Evolutionary conservation across 2,113 vertebrate species (phyloP).

Genomic region (Colossoma macropomum): DNA sequence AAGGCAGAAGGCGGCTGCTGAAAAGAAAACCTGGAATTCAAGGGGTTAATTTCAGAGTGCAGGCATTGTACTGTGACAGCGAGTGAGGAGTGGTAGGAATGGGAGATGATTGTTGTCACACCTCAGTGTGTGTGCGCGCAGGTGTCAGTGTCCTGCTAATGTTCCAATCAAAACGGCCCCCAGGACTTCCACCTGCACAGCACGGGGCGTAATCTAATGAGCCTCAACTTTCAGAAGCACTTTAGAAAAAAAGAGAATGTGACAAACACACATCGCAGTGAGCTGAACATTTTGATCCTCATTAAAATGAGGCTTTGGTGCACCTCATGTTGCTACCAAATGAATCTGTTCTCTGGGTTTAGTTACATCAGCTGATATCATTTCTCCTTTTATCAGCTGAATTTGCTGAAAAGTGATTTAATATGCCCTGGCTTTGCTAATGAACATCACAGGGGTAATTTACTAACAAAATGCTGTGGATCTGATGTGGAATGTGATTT

Average conservation of each 20-base stretch:
- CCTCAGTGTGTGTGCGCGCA: constrained; percentile 31
- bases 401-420: not conserved
- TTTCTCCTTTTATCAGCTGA: not conserved
- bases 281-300: constrained; percentile 26
- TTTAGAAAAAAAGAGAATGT: constrained; percentile 3
- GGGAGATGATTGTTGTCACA: constrained; percentile 6
- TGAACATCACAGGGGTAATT: constrained; percentile 7
- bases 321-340: not conserved
- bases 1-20: too few species aligned
- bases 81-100: not conserved
- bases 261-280: not conserved
- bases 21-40: not conserved
- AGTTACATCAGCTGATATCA: not conserved
- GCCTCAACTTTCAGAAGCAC: constrained; percentile 39
- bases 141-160: constrained; percentile 69
- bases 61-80: not conserved
- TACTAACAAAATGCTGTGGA: not conserved
- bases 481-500: not conserved
- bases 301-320: constrained; percentile 19
- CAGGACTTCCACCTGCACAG: constrained; percentile 47
- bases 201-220: constrained; percentile 26
- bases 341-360: constrained; percentile 1
- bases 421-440: not conserved
- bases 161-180: constrained; percentile 67
- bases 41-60: not conserved